Base-by-base conservation (phyloP, 2,888 invertebrate species). In the Erpobdella octoculata region DNA sequence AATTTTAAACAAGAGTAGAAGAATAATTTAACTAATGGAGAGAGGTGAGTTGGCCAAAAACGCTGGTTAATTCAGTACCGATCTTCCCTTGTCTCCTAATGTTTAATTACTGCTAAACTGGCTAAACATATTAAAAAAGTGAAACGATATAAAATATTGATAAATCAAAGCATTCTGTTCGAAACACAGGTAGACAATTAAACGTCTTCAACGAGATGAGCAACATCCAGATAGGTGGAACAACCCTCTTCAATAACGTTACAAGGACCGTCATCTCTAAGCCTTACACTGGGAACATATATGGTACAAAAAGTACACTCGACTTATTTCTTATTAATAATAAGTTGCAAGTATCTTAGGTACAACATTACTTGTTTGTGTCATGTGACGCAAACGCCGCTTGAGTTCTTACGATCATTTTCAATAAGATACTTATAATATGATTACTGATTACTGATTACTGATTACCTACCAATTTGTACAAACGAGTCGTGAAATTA, bases 201-300 rank as follows among this genome's bases (percentile, higher is more conserved):
- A 61, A 33, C 25, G 33, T 33, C 12, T 61, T 61, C 61, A 61
- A 61, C 61, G 28, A 61, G 31, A 21, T 61, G 31, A 61, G 61
- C 31, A 18, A 18, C 61, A 61, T 61, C 3, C 61, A 61, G 12
- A 28, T 61, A 2, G 61, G 61, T 8, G 61, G 31, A 61, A 61
- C 28, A 28, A 31, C 61, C 5, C 6, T 25, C 4, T 28, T 33
- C 18, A 28, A 31, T 4, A 28, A 61, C 28, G 3, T 3, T 21
- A 5, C 6, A 18, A 31, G 33, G 28, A 18, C 61, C 31, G 61
- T 33, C 28, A 61, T 61, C 6, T 31, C 61, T 8, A 61, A 61
- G 25, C 61, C 61, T 21, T 61, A 21, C 33, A 31, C 18, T 4
- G 61, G 61, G 31, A 25, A 31, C 61, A 25, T 61, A 18, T 28